A percentile compares a stretch with the other conserved stretches of the same genome.
phyloP scores from a whole-genome alignment of 2,113 vertebrate species.

The Delphinapterus leucas region DNA sequence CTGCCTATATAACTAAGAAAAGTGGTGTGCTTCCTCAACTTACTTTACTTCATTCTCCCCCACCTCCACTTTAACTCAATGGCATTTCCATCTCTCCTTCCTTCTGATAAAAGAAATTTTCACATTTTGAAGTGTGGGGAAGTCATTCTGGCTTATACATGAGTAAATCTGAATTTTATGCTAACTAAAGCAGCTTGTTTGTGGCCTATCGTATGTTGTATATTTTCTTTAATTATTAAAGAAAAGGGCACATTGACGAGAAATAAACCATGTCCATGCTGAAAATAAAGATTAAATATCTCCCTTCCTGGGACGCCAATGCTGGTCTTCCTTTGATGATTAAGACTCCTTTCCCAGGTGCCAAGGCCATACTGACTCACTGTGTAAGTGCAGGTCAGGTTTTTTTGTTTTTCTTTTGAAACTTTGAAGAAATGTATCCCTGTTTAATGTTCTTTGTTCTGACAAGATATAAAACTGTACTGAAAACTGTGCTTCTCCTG shows the following conservation, averaged over 20 bases:
- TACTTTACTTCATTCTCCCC: not conserved
- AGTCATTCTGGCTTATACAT: not conserved
- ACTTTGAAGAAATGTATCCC: not conserved
- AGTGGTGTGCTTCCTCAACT: not conserved
- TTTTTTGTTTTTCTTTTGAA: not conserved
- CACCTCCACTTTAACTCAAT: not conserved
- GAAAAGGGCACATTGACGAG: not conserved
- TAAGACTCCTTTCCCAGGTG: not conserved
- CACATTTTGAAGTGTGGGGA: not conserved
- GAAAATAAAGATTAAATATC: not conserved
- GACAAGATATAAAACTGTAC: not conserved
- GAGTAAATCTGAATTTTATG: not conserved
- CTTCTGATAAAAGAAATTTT: not conserved
- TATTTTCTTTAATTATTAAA: not conserved
- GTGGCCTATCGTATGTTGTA: not conserved
- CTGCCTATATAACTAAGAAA: not conserved
- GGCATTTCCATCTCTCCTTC: not conserved
- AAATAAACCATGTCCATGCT: not conserved
- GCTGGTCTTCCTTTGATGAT: not conserved
- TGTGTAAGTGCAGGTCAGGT: not conserved
- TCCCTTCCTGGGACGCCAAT: not conserved
- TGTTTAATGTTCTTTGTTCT: not conserved
- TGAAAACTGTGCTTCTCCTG: not conserved
- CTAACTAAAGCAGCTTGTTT: not conserved
- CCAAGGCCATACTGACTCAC: not conserved